A percentile compares a stretch with the other conserved stretches of the same genome.
These are phyloP conservation scores for Picus viridis DNA, from an alignment of 2,797 vertebrate species.

Conservation along the genomic window DNA sequence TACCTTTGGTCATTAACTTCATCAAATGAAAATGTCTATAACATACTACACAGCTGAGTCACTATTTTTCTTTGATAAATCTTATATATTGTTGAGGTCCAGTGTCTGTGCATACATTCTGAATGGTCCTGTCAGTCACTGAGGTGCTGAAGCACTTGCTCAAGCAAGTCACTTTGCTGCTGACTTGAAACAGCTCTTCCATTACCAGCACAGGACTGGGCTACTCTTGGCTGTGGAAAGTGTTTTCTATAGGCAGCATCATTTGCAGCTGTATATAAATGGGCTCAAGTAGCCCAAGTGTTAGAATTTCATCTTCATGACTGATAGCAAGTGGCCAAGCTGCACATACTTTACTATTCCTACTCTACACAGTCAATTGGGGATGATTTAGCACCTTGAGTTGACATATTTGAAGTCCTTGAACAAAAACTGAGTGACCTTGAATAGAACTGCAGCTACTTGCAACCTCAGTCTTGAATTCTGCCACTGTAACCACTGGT, in stretches of 20 bases:
- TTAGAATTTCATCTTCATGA: neutral
- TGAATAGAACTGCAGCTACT: neutral
- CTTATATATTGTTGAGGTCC: neutral
- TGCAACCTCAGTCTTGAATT: neutral
- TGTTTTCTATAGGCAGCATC: neutral
- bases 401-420: neutral
- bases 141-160: neutral
- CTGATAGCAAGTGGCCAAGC: neutral
- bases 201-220: fast-evolving
- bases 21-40: neutral
- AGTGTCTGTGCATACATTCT: fast-evolving
- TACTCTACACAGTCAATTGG: neutral
- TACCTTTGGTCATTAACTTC: neutral
- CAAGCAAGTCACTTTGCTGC: neutral
- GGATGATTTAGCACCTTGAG: neutral
- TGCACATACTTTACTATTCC: neutral
- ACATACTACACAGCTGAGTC: neutral
- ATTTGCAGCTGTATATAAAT: neutral
- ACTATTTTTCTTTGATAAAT: neutral
- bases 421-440: neutral
- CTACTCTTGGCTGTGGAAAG: neutral
- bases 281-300: neutral
- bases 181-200: neutral
- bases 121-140: neutral
- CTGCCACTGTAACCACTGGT: neutral